Evolutionary conservation across 2,888 invertebrate species (phyloP), one percentile per base, ranked within the genome.

Genomic region (Blastobasis lacticolella): DNA sequence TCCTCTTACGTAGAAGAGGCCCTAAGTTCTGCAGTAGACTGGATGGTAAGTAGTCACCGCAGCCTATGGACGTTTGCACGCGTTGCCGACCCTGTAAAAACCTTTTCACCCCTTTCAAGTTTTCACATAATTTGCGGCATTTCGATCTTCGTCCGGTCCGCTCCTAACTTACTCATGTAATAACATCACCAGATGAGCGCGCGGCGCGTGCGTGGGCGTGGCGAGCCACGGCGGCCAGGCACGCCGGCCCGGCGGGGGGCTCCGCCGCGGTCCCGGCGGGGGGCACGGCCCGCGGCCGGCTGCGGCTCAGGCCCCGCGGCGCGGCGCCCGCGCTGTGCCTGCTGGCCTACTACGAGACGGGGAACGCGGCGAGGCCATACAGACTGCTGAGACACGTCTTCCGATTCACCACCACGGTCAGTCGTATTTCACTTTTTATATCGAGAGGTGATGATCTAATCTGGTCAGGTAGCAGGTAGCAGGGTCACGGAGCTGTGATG

Each of bases 271-370:
- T 57, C 59, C 41, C 60, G 55, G 62, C 67, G 40, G 77, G 69
- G 49, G 64, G 53, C 8, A 44, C 46, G 49, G 61, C 54, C 55
- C 69, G 71, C 53, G 67, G 66, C 23, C 51, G 63, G 7, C 71
- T 81, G 55, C 68, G 67, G 58, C 65, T 82, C 73, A 79, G 82
- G 38, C 75, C 82, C 59, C 71, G 63, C 46, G 59, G 64, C 47
- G 57, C 58, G 50, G 66, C 67, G 53, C 67, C 72, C 45, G 59
- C 61, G 37, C 71, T 79, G 48, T 68, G 65, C 52, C 63, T 81
- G 62, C 78, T 84, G 48, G 83, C 84, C 46, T 78, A 81, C 71
- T 84, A 84, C 74, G 71, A 74, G 67, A 76, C 82, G 9, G 76
- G 69, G n/a, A 61, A 69, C 55, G 60, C 46, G 53, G 63, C 62